Conservation (phyloP, 2,888 invertebrate genomes). For the Flabesymbios commensalis region DNA sequence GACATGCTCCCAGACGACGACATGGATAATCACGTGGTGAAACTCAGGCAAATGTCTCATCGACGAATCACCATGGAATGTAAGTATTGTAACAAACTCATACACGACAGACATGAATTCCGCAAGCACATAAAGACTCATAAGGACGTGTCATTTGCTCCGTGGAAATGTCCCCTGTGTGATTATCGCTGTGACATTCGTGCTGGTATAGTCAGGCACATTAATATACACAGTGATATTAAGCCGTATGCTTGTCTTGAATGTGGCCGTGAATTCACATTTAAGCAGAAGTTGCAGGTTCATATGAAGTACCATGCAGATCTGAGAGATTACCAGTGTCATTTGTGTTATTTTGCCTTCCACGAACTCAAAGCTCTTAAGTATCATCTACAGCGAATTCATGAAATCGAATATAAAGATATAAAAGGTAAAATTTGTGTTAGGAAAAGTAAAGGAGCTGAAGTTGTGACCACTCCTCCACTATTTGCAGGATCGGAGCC, state of each 20-base stretch:
- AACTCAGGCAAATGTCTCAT: not conserved
- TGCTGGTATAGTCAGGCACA: slow-evolving; percentile 27
- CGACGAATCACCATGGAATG: no score
- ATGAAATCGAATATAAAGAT: slow-evolving; percentile 11
- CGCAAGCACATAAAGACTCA: slow-evolving; percentile 24
- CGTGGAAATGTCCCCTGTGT: slow-evolving; percentile 33
- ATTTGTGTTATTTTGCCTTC: slow-evolving; percentile 22
- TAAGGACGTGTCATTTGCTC: slow-evolving; percentile 23
- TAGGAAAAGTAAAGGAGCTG: no score
- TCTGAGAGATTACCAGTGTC: slow-evolving; percentile 26
- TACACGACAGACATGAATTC: slow-evolving; percentile 23
- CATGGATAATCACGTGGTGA: slow-evolving; percentile 15
- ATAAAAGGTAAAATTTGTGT: no score
- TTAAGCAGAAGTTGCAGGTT: slow-evolving; percentile 26
- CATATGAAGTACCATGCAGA: slow-evolving; percentile 34
- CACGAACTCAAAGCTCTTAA: slow-evolving; percentile 31
- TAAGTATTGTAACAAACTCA: slow-evolving; percentile 16
- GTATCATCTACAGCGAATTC: slow-evolving; percentile 23
- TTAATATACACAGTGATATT: slow-evolving; percentile 30
- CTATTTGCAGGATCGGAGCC: no score
- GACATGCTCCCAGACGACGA: slow-evolving; percentile 16
- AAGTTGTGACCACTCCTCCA: no score
- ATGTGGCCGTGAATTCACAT: slow-evolving; percentile 31
- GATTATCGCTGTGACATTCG: slow-evolving; percentile 28
- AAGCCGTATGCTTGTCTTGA: slow-evolving; percentile 28